phyloP scores from a whole-genome alignment of 2,113 vertebrate species.

The Penelope pileata region DNA sequence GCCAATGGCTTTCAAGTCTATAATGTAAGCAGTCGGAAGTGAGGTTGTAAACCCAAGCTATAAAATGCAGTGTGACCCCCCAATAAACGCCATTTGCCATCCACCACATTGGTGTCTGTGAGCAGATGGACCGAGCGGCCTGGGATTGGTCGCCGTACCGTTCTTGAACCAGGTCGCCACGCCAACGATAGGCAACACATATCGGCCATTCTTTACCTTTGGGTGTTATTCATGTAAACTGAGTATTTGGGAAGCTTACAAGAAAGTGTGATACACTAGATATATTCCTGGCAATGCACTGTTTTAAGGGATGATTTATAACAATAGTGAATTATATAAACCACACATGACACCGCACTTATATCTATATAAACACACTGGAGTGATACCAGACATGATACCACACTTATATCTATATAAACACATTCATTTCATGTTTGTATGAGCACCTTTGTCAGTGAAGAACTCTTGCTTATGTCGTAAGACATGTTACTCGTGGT shows the following conservation, averaged over 20 bases:
- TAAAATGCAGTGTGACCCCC: too few species aligned
- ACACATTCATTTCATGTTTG: not conserved
- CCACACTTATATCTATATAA: not conserved
- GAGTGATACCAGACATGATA: not conserved
- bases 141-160: too few species aligned
- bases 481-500: not conserved
- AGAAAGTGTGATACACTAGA: not conserved
- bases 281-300: not conserved
- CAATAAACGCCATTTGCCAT: too few species aligned
- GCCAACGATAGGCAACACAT: too few species aligned
- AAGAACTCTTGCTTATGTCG: not conserved
- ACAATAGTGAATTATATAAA: not conserved
- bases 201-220: not conserved
- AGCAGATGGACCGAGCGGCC: too few species aligned
- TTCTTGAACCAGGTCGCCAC: too few species aligned
- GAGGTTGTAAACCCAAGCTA: too few species aligned
- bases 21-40: too few species aligned
- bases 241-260: not conserved
- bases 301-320: not conserved
- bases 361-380: not conserved
- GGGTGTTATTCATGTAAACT: not conserved
- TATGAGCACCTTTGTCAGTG: not conserved
- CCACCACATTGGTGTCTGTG: too few species aligned
- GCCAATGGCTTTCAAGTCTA: too few species aligned
- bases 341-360: not conserved